Evolutionary conservation across 2,113 vertebrate species (phyloP).

Genomic region (Poecile atricapillus): DNA sequence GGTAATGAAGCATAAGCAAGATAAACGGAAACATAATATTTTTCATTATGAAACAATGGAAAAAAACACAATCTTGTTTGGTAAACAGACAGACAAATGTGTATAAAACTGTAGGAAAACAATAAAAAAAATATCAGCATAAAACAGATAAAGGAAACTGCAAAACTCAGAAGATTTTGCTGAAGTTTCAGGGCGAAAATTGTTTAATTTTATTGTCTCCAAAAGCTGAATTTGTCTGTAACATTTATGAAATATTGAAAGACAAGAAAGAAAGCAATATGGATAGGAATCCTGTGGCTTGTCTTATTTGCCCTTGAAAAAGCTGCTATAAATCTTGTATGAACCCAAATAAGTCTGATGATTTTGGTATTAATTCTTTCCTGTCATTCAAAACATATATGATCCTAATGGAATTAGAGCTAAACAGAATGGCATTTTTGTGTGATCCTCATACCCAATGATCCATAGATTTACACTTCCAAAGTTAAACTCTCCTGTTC

Average conservation of each 20-base stretch:
- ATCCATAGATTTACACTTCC: not conserved
- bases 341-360: constrained; percentile 66
- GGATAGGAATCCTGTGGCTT: constrained; percentile 54
- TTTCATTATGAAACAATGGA: not conserved
- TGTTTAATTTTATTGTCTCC: constrained; percentile 62
- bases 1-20: constrained; percentile 16
- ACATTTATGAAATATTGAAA: constrained; percentile 76
- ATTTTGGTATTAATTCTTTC: constrained; percentile 72
- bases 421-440: constrained; percentile 56
- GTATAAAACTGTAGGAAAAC: not conserved
- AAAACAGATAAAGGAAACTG: not conserved
- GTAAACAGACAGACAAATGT: constrained; percentile 1
- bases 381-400: constrained; percentile 67
- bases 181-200: not conserved
- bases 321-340: constrained; percentile 72
- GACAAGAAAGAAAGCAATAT: constrained; percentile 45
- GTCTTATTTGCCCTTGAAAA: constrained; percentile 71
- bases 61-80: not conserved
- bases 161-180: constrained; percentile 26
- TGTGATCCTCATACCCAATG: constrained; percentile 51
- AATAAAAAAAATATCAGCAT: not conserved
- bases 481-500: not conserved
- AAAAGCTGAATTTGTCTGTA: constrained; percentile 57
- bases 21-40: constrained; percentile 40
- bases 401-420: constrained; percentile 65